Evolutionary conservation across 2,888 invertebrate species (phyloP).

Genomic region (Pterobdella sp.): DNA sequence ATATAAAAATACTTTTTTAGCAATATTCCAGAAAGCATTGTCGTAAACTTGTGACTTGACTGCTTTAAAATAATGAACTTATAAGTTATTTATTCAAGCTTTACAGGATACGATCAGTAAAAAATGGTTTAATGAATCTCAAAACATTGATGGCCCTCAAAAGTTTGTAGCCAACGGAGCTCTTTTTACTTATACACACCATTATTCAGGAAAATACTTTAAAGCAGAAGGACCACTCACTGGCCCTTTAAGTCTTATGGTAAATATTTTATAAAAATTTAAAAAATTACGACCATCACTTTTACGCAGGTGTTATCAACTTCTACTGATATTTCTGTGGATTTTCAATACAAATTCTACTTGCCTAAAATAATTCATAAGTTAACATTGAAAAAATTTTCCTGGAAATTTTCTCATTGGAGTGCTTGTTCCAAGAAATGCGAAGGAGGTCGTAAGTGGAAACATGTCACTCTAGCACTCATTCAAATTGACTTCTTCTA

Average conservation of each 20-base stretch:
- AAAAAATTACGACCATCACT: not conserved
- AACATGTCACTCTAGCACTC: not conserved
- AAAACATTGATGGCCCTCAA: slow-evolving; percentile 38
- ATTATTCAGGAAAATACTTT: slow-evolving; percentile 38
- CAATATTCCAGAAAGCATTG: not conserved
- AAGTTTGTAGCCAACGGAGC: slow-evolving; percentile 43
- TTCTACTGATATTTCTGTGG: slow-evolving; percentile 18
- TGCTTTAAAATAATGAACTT: not conserved
- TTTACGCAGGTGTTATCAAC: slow-evolving; percentile 28
- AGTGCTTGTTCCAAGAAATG: slow-evolving; percentile 22
- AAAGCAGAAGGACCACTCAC: slow-evolving; percentile 43
- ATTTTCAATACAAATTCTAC: slow-evolving; percentile 28
- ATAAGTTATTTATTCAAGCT: slow-evolving; percentile 36
- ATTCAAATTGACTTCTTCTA: not conserved
- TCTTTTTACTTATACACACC: slow-evolving; percentile 41
- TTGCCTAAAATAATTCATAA: slow-evolving; percentile 10
- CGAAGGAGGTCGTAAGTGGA: slow-evolving; percentile 8
- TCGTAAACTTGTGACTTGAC: not conserved
- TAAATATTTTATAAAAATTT: slow-evolving; percentile 15
- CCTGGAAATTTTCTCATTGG: slow-evolving; percentile 25
- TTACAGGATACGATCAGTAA: slow-evolving; percentile 40
- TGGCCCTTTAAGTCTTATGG: slow-evolving; percentile 32
- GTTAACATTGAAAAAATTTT: not conserved
- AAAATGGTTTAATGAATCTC: slow-evolving; percentile 40
- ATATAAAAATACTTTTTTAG: not conserved